phyloP scores from a whole-genome alignment of 2,888 invertebrate genomes.

The Lithophane semibrunnea region DNA sequence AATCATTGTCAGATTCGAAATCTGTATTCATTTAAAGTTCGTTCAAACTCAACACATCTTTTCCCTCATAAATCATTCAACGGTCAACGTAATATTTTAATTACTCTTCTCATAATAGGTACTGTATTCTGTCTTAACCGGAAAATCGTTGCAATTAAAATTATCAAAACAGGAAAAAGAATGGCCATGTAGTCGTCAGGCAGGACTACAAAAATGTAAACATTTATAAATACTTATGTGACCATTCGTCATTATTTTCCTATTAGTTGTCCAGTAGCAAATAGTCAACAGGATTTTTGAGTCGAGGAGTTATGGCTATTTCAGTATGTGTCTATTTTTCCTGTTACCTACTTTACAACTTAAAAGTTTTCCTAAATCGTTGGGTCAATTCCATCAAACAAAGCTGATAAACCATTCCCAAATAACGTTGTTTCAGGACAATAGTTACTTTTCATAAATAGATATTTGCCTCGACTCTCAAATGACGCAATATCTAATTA shows the following conservation, averaged over 20 bases:
- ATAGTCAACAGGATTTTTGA: not conserved
- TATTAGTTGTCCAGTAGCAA: constrained; percentile 4
- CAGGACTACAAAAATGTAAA: constrained; percentile 22
- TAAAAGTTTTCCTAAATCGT: constrained; percentile 1
- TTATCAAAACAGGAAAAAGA: constrained; percentile 57
- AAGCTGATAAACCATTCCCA: constrained; percentile 21
- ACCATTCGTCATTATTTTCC: constrained; percentile 8
- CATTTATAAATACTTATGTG: constrained; percentile 16
- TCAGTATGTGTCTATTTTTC: constrained; percentile 10
- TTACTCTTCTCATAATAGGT: constrained; percentile 26
- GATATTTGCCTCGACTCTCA: constrained; percentile 31
- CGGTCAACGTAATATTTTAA: constrained; percentile 36
- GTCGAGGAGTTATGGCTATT: not conserved
- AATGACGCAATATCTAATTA: constrained; percentile 52
- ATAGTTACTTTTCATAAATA: constrained; percentile 43
- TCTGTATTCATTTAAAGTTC: constrained; percentile 36
- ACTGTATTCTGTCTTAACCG: constrained; percentile 53
- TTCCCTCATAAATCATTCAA: constrained; percentile 33
- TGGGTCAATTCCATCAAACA: not conserved
- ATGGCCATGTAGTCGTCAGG: constrained; percentile 15
- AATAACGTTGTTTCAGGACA: constrained; percentile 22
- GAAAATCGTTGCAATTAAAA: constrained; percentile 36
- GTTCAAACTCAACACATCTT: constrained; percentile 34
- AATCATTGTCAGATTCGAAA: constrained; percentile 46
- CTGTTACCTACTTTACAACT: constrained; percentile 12